Evolutionary conservation across 2,888 invertebrate species (phyloP), one percentile per base, ranked within the genome.

Genomic region (Drosophila buzzatii): DNA sequence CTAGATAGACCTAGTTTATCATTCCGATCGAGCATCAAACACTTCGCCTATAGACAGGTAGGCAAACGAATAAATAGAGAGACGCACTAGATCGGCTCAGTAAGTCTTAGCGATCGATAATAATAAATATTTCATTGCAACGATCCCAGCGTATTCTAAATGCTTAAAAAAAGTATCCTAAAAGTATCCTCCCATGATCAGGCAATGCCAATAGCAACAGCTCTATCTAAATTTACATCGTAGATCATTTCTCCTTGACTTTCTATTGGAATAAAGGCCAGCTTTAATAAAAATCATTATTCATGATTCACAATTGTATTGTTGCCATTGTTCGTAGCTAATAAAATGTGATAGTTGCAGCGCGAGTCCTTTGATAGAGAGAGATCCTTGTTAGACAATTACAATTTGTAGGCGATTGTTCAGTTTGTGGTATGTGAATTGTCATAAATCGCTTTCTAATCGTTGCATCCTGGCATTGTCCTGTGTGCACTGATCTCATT

Each of bases 401-500:
- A 44, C 53, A 61, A 31, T 47, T 66, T 41, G 44, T 39, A 4
- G 39, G 3, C 67, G 68, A 59, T 76, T 80, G 66, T 70, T 78
- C 53, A 10, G 12, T 44, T 37, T 31, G 57, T 67, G 52, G 52
- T 52, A 35, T 56, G 33, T 60, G 52, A 20, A 74, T 79, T 77
- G 76, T 79, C 71, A 56, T 80, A 75, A 74, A 82, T 80, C 60
- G 83, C 47, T 85, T 62, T 73, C 69, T 68, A 79, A 82, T 70
- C 69, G 62, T 27, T 31, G 62, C 62, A 65, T 66, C 70, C 66
- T 69, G 47, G 49, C 72, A 47, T 56, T 74, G 74, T 74, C 57
- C 70, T 72, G 51, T 76, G 82, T 69, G 71, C 75, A 67, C 62
- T 91, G 91, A 91, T 90, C 91, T 89, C 86, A 92, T 91, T 91